Evolutionary conservation across 2,888 invertebrate species (phyloP).

Genomic region (Plusia festucae): DNA sequence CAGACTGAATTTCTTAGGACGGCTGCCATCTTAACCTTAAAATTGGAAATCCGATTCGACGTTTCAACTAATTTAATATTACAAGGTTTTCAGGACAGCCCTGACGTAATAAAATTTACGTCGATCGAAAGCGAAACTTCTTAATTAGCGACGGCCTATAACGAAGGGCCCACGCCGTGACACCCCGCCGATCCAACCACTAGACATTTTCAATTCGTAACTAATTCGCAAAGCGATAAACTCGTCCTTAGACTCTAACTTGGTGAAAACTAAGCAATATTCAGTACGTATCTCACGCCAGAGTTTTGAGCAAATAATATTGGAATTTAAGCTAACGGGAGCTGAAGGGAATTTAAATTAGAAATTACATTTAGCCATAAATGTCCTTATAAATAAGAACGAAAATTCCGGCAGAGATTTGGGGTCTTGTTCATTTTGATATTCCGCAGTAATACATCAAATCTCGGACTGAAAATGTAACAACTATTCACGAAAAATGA

Average conservation of each 20-base stretch:
- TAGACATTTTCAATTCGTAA: conserved; percentile 71
- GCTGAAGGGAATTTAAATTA: conserved; percentile 31
- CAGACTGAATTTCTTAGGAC: conserved; percentile 61
- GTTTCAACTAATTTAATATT: conserved; percentile 79
- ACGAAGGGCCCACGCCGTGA: conserved; percentile 70
- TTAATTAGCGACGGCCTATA: conserved; percentile 79
- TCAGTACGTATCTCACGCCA: conserved; percentile 41
- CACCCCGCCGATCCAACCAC: conserved; percentile 69
- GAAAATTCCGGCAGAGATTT: conserved; percentile 12
- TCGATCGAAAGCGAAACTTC: conserved; percentile 78
- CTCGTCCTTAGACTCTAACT: conserved; percentile 50
- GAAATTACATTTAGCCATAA: conserved; percentile 21
- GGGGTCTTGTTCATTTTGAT: conserved; percentile 23
- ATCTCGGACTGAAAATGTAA: conserved; percentile 37
- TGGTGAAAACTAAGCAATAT: conserved; percentile 43
- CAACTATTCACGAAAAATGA: conserved; percentile 43
- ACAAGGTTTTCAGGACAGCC: conserved; percentile 74
- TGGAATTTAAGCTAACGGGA: conserved; percentile 8
- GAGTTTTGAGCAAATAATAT: conserved; percentile 37
- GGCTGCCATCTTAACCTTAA: conserved; percentile 65
- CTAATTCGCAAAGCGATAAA: conserved; percentile 65
- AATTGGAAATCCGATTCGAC: conserved; percentile 77
- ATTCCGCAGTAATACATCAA: conserved; percentile 45
- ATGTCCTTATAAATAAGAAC: conserved; percentile 10
- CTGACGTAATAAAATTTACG: conserved; percentile 79